These are phyloP conservation scores for Margarornis squamiger DNA, from an alignment of 2,797 vertebrate species.

Conservation along the genomic window DNA sequence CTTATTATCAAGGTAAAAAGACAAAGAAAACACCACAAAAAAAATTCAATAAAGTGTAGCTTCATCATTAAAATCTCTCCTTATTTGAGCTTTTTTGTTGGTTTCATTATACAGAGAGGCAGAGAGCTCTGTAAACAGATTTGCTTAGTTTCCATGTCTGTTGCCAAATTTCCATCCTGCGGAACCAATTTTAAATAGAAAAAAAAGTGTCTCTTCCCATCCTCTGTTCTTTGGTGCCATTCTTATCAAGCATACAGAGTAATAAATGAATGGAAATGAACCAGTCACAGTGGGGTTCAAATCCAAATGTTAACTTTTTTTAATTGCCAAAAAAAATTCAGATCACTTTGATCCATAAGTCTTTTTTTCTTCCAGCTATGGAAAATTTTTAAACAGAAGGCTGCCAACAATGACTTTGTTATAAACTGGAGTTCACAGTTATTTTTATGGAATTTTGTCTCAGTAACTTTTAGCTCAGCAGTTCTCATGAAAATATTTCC, in stretches of 20 bases:
- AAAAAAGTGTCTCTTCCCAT: slow-evolving; percentile 42
- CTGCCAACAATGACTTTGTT: slow-evolving; percentile 59
- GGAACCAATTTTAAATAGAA: slow-evolving; percentile 67
- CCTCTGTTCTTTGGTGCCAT: slow-evolving; percentile 32
- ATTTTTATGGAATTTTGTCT: slow-evolving; percentile 71
- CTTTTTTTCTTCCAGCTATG: slow-evolving; percentile 42
- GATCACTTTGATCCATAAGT: slow-evolving; percentile 37
- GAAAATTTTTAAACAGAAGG: slow-evolving; percentile 55
- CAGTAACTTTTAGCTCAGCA: slow-evolving; percentile 62
- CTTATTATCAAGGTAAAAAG: background rate
- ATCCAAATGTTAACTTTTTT: slow-evolving; percentile 42
- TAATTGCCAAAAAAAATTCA: background rate
- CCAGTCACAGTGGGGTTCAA: slow-evolving; percentile 23
- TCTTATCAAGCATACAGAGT: slow-evolving; percentile 37
- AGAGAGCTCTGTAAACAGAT: slow-evolving; percentile 68
- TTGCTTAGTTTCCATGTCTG: slow-evolving; percentile 67
- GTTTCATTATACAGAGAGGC: slow-evolving; percentile 58
- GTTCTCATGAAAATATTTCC: slow-evolving; percentile 71
- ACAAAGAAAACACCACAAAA: background rate
- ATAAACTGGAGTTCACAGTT: slow-evolving; percentile 58
- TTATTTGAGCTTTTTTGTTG: slow-evolving; percentile 32
- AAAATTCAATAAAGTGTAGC: slow-evolving; percentile 24
- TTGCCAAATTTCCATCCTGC: slow-evolving; percentile 75
- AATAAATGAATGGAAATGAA: slow-evolving; percentile 54
- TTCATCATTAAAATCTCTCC: slow-evolving; percentile 8